phyloP scores from a whole-genome alignment of 2,797 vertebrate species.

The Avahi laniger region DNA sequence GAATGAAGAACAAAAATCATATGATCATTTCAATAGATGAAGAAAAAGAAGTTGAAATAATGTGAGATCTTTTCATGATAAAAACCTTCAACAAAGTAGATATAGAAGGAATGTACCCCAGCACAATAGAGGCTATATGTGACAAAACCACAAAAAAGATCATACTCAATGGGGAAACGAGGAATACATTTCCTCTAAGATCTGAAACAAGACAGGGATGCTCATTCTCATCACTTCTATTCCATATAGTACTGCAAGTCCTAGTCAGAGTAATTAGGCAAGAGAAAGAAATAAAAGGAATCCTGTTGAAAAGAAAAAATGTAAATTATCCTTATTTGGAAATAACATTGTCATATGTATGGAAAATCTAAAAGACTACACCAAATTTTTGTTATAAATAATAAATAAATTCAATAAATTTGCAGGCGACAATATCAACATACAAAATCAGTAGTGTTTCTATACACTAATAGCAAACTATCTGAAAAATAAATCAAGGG shows the following conservation, averaged over 20 bases:
- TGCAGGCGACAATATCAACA: neutral
- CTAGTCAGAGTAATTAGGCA: neutral
- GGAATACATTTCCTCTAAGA: neutral
- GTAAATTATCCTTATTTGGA: neutral
- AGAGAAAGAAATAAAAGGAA: neutral
- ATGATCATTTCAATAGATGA: neutral
- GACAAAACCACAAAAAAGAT: neutral
- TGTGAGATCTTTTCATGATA: neutral
- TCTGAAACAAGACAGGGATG: neutral
- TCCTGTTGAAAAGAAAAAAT: neutral
- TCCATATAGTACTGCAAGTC: neutral
- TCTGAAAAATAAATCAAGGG: too few species aligned
- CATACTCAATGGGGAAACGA: neutral
- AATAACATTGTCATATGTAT: too few species aligned
- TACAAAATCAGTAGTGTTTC: neutral
- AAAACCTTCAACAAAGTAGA: neutral
- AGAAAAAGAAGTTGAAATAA: neutral
- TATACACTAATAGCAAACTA: too few species aligned
- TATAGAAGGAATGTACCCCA: neutral
- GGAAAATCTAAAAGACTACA: too few species aligned
- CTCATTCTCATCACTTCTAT: neutral
- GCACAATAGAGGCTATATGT: neutral
- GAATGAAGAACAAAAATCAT: neutral
- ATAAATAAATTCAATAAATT: too few species aligned
- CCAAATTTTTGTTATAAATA: too few species aligned